Percentiles rank a stretch among this genome's conserved stretches.
Conservation (phyloP, 30 jellyfish, hydroid and myxozoan species). For the Cassiopea xamachana region DNA sequence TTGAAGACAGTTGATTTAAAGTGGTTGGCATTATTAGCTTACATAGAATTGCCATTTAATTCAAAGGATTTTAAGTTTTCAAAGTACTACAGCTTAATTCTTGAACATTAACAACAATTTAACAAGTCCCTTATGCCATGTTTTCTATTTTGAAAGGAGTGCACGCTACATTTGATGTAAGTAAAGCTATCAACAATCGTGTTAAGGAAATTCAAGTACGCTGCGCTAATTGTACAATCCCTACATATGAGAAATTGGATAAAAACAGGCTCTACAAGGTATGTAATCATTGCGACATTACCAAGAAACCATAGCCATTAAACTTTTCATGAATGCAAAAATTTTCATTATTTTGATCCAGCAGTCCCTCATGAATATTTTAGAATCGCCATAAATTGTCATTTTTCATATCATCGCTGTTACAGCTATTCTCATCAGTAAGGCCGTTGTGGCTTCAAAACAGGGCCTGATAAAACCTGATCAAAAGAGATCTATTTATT, state of each 20-base stretch:
- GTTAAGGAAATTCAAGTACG: conserved; percentile 48
- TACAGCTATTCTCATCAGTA: not conserved
- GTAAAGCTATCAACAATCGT: conserved; percentile 46
- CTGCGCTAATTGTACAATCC: conserved; percentile 75
- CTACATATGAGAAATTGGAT: conserved; percentile 44
- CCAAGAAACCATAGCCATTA: not conserved
- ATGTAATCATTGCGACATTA: not conserved
- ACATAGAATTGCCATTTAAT: too few relatives aligned
- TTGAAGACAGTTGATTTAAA: too few relatives aligned
- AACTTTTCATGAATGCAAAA: not conserved
- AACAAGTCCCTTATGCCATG: not conserved
- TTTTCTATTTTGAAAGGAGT: conserved; percentile 61
- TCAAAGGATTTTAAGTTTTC: too few relatives aligned
- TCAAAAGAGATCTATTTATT: too few relatives aligned
- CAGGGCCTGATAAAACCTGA: too few relatives aligned
- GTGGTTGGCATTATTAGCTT: too few relatives aligned
- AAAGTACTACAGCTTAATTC: too few relatives aligned
- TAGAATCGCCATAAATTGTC: too few relatives aligned
- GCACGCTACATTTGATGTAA: conserved; percentile 37
- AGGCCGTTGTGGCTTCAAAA: too few relatives aligned
- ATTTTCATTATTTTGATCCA: not conserved
- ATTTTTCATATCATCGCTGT: not conserved
- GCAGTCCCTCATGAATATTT: too few relatives aligned
- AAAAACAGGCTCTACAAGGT: conserved; percentile 68
- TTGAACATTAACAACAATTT: not conserved